phyloP scores from a whole-genome alignment of 2,888 invertebrate species.

The Agrotis exclamationis region DNA sequence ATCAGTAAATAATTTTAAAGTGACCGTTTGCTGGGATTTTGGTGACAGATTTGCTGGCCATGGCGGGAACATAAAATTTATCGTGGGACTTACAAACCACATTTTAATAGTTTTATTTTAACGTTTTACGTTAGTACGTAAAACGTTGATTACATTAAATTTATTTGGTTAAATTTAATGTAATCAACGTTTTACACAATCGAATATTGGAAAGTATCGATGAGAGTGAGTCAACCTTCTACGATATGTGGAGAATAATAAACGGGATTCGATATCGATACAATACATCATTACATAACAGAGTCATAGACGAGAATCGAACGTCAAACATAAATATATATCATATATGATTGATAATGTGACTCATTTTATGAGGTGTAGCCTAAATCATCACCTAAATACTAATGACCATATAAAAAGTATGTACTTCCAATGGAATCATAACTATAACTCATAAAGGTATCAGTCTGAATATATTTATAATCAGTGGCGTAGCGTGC shows the following conservation, averaged over 20 bases:
- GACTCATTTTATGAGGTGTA: conserved; percentile 2
- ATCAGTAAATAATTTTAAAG: conserved; percentile 81
- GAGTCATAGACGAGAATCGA: conserved; percentile 1
- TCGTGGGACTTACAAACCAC: conserved; percentile 57
- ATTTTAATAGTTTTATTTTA: too few species aligned
- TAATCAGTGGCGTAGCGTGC: too few species aligned
- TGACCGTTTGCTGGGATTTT: conserved; percentile 76
- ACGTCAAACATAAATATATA: conserved; percentile 17
- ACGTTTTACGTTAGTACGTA: too few species aligned
- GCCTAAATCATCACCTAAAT: neutral
- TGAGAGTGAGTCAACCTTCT: conserved; percentile 35
- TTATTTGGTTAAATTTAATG: conserved; percentile 64
- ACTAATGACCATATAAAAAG: neutral
- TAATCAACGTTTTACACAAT: conserved; percentile 57
- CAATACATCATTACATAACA: conserved; percentile 22
- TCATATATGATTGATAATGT: conserved; percentile 3
- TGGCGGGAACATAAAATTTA: conserved; percentile 72
- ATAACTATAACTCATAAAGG: neutral
- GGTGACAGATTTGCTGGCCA: conserved; percentile 74
- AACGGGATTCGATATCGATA: conserved; percentile 40
- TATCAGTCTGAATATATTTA: too few species aligned
- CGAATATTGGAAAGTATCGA: conserved; percentile 52
- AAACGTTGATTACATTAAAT: too few species aligned
- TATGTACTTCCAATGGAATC: neutral
- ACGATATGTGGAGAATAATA: conserved; percentile 45